Evolutionary conservation across 2,113 vertebrate species (phyloP).

Genomic region (Delphinapterus leucas): DNA sequence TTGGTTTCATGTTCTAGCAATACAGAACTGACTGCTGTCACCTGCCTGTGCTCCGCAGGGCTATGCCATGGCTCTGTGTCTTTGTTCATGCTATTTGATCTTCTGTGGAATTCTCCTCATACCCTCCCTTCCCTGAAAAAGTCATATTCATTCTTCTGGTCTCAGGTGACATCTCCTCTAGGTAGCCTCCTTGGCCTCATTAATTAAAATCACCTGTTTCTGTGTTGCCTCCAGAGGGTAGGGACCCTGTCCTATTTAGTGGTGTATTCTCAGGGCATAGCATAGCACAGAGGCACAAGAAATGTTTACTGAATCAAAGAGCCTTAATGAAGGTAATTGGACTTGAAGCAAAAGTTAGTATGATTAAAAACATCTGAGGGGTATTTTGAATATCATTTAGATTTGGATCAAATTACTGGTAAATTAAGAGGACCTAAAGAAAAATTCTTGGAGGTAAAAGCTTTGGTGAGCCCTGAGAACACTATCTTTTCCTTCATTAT

Average conservation of each 20-base stretch:
- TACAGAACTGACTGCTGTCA: not conserved
- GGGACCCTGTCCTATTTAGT: not conserved
- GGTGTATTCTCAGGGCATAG: not conserved
- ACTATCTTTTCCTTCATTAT: not conserved
- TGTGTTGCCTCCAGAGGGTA: not conserved
- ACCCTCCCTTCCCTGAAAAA: not conserved
- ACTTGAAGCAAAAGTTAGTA: not conserved
- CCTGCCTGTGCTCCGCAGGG: not conserved
- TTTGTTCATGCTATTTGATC: not conserved
- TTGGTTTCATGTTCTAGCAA: not conserved
- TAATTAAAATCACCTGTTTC: not conserved
- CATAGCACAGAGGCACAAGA: not conserved
- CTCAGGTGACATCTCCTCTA: not conserved
- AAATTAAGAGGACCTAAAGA: not conserved
- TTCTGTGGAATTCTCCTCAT: not conserved
- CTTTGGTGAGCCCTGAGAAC: not conserved
- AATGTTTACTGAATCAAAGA: not conserved
- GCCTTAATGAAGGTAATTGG: not conserved
- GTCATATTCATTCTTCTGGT: not conserved
- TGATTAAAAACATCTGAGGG: not conserved
- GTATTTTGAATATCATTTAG: not conserved
- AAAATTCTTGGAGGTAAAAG: not conserved
- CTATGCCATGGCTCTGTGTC: not conserved
- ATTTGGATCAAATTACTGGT: not conserved
- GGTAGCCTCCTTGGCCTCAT: not conserved